These are phyloP conservation scores for Champsocephalus esox DNA, from an alignment of 2,797 vertebrate genomes.

Conservation along the genomic window DNA sequence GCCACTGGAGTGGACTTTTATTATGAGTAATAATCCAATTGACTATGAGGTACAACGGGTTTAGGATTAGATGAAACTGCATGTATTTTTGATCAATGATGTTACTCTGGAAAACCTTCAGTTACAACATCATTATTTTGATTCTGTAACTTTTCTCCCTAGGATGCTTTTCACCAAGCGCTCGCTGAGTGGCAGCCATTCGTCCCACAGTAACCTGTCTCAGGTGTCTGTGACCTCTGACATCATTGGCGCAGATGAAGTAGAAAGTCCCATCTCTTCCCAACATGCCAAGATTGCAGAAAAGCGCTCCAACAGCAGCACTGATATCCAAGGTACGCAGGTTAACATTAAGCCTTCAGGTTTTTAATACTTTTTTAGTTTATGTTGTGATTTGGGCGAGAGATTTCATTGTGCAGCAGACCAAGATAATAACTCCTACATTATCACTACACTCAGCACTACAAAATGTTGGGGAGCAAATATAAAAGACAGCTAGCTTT, in stretches of 20 bases:
- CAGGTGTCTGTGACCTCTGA: constrained; percentile 87
- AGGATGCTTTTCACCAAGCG: constrained; percentile 88
- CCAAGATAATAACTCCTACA: neutral
- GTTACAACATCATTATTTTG: neutral
- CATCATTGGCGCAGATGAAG: constrained; percentile 87
- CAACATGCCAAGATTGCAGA: constrained; percentile 87
- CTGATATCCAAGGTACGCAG: constrained; percentile 90
- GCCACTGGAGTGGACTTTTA: neutral
- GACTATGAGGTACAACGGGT: neutral
- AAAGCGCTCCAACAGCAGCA: constrained; percentile 89
- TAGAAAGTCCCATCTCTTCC: constrained; percentile 81
- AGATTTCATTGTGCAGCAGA: neutral
- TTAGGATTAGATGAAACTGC: too few relatives aligned
- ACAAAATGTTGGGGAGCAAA: too few relatives aligned
- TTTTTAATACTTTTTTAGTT: neutral
- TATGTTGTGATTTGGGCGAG: neutral
- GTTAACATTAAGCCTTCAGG: neutral
- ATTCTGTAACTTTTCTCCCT: constrained; percentile 26
- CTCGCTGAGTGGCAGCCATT: constrained; percentile 81
- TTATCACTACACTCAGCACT: neutral
- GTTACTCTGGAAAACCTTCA: too few relatives aligned
- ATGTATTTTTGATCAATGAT: too few relatives aligned
- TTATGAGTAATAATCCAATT: neutral
- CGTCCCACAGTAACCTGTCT: constrained; percentile 88
- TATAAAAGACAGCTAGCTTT: neutral